These are phyloP conservation scores for Mergus octosetaceus DNA, from an alignment of 2,797 vertebrate species.

Conservation along the genomic window DNA sequence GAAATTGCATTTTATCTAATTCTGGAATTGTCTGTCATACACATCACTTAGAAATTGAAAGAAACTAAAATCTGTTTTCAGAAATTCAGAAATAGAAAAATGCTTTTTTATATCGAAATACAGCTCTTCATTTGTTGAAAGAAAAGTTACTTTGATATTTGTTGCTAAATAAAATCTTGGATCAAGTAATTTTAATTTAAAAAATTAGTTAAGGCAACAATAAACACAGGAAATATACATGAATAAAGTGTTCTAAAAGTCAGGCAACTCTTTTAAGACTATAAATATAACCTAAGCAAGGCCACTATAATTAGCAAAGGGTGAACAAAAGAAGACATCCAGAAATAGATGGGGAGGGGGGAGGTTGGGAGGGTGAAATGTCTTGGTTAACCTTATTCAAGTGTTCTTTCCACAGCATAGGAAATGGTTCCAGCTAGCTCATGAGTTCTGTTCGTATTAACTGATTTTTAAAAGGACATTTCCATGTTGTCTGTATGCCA, in stretches of 20 bases:
- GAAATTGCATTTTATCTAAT: background rate
- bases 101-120: slow-evolving; percentile 66
- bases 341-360: slow-evolving; percentile 84
- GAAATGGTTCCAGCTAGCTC: slow-evolving; percentile 77
- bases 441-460: slow-evolving; percentile 82
- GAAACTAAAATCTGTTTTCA: slow-evolving; percentile 65
- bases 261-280: slow-evolving; percentile 80
- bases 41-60: slow-evolving; percentile 9
- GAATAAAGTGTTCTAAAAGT: slow-evolving; percentile 87
- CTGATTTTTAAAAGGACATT: slow-evolving; percentile 79
- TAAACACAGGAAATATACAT: slow-evolving; percentile 90
- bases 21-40: background rate
- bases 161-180: slow-evolving; percentile 82
- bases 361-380: slow-evolving; percentile 66
- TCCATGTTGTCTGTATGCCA: slow-evolving; percentile 74
- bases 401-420: slow-evolving; percentile 85
- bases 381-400: slow-evolving; percentile 84
- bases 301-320: slow-evolving; percentile 90
- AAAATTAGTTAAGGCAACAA: slow-evolving; percentile 76
- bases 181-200: slow-evolving; percentile 75
- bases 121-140: slow-evolving; percentile 71
- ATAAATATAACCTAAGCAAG: slow-evolving; percentile 87
- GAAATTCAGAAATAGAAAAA: slow-evolving; percentile 59
- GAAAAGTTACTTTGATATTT: slow-evolving; percentile 77
- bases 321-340: slow-evolving; percentile 89